Conservation (phyloP, 2,797 vertebrate genomes). For the Rhinichthys osculus region DNA sequence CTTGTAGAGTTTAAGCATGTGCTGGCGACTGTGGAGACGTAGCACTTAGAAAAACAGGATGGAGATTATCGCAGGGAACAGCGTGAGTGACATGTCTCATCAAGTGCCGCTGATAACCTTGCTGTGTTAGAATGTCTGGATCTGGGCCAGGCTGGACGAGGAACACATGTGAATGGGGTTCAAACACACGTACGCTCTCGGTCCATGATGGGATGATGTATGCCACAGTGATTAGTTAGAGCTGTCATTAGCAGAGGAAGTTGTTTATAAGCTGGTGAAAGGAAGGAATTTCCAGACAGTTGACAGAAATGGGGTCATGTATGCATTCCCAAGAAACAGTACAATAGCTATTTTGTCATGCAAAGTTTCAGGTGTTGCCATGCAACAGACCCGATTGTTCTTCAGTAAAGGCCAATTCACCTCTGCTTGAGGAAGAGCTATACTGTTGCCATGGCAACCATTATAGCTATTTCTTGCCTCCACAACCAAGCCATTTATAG, state of each 20-base stretch:
- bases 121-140: constrained; percentile 64
- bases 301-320: constrained; percentile 23
- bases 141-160: constrained; percentile 62
- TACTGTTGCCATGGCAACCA: constrained; percentile 58
- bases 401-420: constrained; percentile 41
- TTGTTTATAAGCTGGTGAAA: background rate
- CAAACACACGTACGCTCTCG: constrained; percentile 30
- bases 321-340: constrained; percentile 15
- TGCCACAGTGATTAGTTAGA: background rate
- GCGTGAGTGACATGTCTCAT: constrained; percentile 57
- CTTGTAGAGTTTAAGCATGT: constrained; percentile 7
- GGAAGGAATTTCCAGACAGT: constrained; percentile 14
- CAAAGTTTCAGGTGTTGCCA: constrained; percentile 58
- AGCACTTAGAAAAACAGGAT: constrained; percentile 61
- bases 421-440: constrained; percentile 29
- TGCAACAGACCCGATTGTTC: constrained; percentile 54
- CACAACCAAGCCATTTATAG: constrained; percentile 23
- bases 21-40: constrained; percentile 1
- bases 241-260: constrained; percentile 14
- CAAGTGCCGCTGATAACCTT: constrained; percentile 65
- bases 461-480: constrained; percentile 46
- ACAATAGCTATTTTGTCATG: constrained; percentile 20
- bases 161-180: constrained; percentile 62
- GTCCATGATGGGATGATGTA: background rate
- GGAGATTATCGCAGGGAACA: constrained; percentile 56